These are phyloP conservation scores for Lepidochitona cinerea DNA, from an alignment of 2,888 invertebrate species.

Conservation along the genomic window DNA sequence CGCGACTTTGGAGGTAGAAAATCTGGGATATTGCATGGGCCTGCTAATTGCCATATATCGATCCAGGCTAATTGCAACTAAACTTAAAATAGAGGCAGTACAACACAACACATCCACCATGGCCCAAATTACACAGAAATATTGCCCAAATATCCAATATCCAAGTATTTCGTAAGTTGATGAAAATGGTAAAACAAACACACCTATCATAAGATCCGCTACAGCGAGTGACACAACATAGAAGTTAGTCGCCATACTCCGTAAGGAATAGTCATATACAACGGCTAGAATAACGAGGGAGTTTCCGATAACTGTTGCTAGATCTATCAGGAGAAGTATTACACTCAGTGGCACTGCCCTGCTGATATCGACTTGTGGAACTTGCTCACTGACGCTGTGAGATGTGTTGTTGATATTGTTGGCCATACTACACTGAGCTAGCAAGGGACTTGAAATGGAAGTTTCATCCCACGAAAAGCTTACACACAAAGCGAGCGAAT, in stretches of 20 bases:
- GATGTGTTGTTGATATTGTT: conserved; percentile 1
- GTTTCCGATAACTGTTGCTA: conserved; percentile 20
- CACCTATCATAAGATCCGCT: conserved; percentile 18
- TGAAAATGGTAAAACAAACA: conserved; percentile 23
- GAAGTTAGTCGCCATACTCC: conserved; percentile 21
- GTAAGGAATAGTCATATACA: conserved; percentile 17
- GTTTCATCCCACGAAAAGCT: too few relatives aligned
- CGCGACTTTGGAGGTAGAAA: conserved; percentile 15
- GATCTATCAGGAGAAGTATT: conserved; percentile 8
- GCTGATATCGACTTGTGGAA: conserved; percentile 1
- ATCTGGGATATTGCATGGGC: conserved; percentile 28
- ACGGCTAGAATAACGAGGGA: conserved; percentile 22
- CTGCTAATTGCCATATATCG: conserved; percentile 22
- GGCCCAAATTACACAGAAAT: conserved; percentile 19
- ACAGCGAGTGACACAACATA: conserved; percentile 21
- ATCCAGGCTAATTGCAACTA: conserved; percentile 28
- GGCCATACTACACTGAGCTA: too few relatives aligned
- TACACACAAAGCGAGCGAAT: too few relatives aligned
- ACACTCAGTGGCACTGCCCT: conserved; percentile 10
- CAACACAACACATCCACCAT: conserved; percentile 25
- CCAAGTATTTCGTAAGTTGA: conserved; percentile 20
- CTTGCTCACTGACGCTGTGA: not conserved
- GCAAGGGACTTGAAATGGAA: too few relatives aligned
- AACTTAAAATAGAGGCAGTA: conserved; percentile 27
- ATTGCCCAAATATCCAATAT: conserved; percentile 18